These are phyloP conservation scores for Bergia puertoricense DNA, from an alignment of 92 coral and sea anemone species.

Conservation along the genomic window DNA sequence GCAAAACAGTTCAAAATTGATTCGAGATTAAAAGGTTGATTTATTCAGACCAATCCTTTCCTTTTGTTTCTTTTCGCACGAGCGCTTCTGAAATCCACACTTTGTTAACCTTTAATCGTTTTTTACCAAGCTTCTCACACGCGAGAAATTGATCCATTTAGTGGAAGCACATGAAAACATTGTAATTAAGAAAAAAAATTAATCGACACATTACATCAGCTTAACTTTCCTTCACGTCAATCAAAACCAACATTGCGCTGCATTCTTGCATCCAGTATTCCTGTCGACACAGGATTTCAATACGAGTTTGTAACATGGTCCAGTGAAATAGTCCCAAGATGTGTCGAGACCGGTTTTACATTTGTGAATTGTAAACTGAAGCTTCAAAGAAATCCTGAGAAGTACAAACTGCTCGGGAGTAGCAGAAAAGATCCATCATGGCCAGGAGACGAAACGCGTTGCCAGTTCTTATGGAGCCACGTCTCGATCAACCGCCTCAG, in stretches of 20 bases:
- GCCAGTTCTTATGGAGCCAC: conserved; percentile 13
- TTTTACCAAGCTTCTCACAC: background rate
- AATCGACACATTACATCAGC: background rate
- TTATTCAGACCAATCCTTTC: background rate
- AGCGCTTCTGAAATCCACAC: background rate
- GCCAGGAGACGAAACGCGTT: conserved; percentile 23
- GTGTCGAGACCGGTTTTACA: background rate
- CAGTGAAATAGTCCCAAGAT: background rate
- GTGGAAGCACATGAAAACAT: background rate
- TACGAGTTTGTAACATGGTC: conserved; percentile 2
- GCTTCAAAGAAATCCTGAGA: background rate
- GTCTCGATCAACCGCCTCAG: background rate
- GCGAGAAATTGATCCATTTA: conserved; percentile 6
- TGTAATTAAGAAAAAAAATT: background rate
- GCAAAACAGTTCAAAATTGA: background rate
- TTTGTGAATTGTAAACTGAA: background rate
- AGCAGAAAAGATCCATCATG: background rate
- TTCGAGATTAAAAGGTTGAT: background rate
- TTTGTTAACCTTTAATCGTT: background rate
- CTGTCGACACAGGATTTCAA: background rate
- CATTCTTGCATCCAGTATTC: background rate
- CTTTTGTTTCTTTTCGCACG: background rate
- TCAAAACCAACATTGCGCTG: background rate
- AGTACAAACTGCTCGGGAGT: background rate
- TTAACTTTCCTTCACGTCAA: background rate